Base-by-base conservation (phyloP, 2,113 vertebrate species). In the Nerophis ophidion region DNA sequence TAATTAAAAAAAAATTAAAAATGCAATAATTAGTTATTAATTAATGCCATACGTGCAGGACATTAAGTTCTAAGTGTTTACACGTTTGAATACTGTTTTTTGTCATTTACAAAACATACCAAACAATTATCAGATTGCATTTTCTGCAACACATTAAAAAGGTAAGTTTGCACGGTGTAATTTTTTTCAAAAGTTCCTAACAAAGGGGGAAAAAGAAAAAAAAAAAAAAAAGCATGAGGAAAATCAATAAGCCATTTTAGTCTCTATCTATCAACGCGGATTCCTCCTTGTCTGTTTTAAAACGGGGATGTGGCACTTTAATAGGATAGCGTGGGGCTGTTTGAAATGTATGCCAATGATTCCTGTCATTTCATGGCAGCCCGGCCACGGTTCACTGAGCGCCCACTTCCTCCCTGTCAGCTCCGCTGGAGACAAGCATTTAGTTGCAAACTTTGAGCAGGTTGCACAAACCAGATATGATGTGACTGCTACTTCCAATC, bases 281-380 rank as follows among this genome's bases (percentile, higher is more conserved):
- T 95, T 98, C 93, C 92, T 94, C 93, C 94, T 95, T 95, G 95
- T 99, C 95, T 94, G 83, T 95, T 96, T 93, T 94, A 95, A 95
- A 93, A 90, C 91, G 91, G 91, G 92, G 88, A 92, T 92, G 92
- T 94, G 93, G 92, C 94, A 94, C 95, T 98, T 98, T 99, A 99
- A 98, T 99, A 93, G 93, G 93, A 94, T 96, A 93, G 92, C 91
- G 91, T 92, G 80, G 91, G 92, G 93, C 95, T 94, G 92, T 95
- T 95, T 95, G 94, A 98, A 98, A 97, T 97, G 96, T 98, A 98
- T 95, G 93, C 96, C 95, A 97, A 97, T 98, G 95, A 98, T 97
- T 97, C 94, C 95, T 98, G 95, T 98, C 95, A 98, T 98, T 96
- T 97, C 93, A 92, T 97, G 95, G 95, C 95, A 98, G 95, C 90